Base-by-base conservation (phyloP, 2,113 vertebrate species). In the Aldabrachelys gigantea region DNA sequence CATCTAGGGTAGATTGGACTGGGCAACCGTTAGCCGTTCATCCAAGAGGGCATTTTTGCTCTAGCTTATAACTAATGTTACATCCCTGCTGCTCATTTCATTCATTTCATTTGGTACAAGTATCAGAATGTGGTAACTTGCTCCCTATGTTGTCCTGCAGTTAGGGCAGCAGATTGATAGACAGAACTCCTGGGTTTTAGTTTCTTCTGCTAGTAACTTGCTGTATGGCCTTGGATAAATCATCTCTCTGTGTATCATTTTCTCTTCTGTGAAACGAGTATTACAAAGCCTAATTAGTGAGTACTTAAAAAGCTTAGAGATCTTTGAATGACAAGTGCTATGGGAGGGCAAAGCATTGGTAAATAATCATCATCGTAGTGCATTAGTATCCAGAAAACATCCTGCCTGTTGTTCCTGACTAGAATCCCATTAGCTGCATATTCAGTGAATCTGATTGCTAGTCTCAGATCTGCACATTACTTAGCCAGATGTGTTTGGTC, bases 401-500 rank as follows among this genome's bases (percentile, higher is more conserved):
- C 49, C 19, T 19, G 47, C 49, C 21, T 4, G 3, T 50, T 16
- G 49, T 0, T 1, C 41, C 0, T 53, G 72, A 12, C 80, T 80
- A 75, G 7, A 49, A 49, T 1, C 0, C 0, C 6, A 19, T 50
- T n/a, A 3, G 57, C 35, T 72, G 80, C 62, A 38, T 0, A 0
- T 11, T 0, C 1, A 49, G 47, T 59, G n/a, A 35, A 24, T 13
- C 54, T 0, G 0, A 1, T 25, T 21, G 22, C 9, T 5, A 25
- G 41, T 11, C 59, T 52, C 52, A 53, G 2, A 5, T 16, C 41
- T 19, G 56, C 35, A 52, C 59, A n/a, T 62, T 52, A 14, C 24
- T 91, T 31, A 25, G 6, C 35, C 0, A 3, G n/a, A 84, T 21
- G 22, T 52, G 49, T 19, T 44, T 52, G 6, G 38, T 44, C 5